Conservation (phyloP, 35 echinoderm and acorn worm genomes). For the Apostichopus japonicus region DNA sequence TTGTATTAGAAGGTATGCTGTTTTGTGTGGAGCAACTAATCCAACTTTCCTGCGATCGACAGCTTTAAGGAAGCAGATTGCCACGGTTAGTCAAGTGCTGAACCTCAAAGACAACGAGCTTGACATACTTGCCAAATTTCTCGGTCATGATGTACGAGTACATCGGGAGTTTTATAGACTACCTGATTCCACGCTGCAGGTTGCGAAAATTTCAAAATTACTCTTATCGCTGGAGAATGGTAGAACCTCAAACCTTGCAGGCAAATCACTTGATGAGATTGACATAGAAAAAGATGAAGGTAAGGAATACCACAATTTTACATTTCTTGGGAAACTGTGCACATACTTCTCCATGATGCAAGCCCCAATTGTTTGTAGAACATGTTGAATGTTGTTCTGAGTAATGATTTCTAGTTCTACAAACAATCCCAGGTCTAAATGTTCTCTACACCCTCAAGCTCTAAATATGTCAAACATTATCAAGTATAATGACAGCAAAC, state of each 20-base stretch:
- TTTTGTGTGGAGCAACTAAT: too few relatives aligned
- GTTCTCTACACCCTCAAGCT: not conserved
- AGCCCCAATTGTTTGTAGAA: not conserved
- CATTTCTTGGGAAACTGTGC: not conserved
- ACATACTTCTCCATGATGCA: not conserved
- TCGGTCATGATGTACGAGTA: too few relatives aligned
- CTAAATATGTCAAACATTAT: not conserved
- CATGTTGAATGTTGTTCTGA: not conserved
- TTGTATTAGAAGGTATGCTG: too few relatives aligned
- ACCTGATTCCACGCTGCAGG: too few relatives aligned
- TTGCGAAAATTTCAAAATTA: too few relatives aligned
- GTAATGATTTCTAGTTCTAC: not conserved
- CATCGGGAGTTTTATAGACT: too few relatives aligned
- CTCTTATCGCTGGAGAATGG: slow-evolving; percentile 62
- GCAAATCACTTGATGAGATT: slow-evolving; percentile 50
- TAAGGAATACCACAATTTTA: not conserved
- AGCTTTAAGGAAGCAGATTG: too few relatives aligned
- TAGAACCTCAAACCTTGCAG: slow-evolving; percentile 6
- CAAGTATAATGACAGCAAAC: not conserved
- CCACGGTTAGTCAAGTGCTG: too few relatives aligned
- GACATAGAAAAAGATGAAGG: slow-evolving; percentile 24
- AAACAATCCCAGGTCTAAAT: not conserved
- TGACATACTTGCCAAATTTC: too few relatives aligned
- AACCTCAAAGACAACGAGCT: too few relatives aligned
- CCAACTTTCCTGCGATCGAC: too few relatives aligned